Conservation (phyloP, 2,797 vertebrate genomes). For the Sparidentex hasta region DNA sequence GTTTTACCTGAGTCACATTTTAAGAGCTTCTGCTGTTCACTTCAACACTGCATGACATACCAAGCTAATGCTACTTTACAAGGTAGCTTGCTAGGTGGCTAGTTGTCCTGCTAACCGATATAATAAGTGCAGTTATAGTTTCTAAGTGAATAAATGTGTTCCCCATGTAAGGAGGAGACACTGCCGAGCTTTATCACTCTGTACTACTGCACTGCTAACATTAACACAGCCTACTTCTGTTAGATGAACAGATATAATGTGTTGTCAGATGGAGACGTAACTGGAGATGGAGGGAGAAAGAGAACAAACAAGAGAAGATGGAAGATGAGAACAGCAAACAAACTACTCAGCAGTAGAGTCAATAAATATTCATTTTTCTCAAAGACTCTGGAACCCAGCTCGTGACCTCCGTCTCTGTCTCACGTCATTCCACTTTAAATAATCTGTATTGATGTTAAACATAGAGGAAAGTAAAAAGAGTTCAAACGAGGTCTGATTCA, state of each 20-base stretch:
- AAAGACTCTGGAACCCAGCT: neutral
- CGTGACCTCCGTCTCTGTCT: neutral
- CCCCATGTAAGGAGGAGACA: neutral
- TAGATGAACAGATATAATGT: neutral
- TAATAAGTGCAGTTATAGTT: neutral
- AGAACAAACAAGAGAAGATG: constrained; percentile 4
- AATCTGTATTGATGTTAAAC: constrained; percentile 23
- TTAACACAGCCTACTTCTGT: neutral
- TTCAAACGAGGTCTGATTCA: neutral
- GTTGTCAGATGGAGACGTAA: neutral
- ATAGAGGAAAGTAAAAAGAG: neutral
- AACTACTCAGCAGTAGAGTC: constrained; percentile 15
- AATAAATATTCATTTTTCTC: constrained; percentile 23
- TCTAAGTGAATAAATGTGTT: neutral
- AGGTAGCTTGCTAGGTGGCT: no score
- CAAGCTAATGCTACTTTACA: no score
- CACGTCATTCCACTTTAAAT: no score
- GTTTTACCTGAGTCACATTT: neutral
- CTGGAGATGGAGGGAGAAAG: neutral
- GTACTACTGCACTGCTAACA: neutral
- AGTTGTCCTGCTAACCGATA: neutral
- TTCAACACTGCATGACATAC: neutral
- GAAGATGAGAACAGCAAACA: constrained; percentile 10
- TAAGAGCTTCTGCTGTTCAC: neutral
- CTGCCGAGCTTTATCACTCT: neutral